phyloP scores from a whole-genome alignment of 1,140 invertebrate species.

The Drosophila saltans region DNA sequence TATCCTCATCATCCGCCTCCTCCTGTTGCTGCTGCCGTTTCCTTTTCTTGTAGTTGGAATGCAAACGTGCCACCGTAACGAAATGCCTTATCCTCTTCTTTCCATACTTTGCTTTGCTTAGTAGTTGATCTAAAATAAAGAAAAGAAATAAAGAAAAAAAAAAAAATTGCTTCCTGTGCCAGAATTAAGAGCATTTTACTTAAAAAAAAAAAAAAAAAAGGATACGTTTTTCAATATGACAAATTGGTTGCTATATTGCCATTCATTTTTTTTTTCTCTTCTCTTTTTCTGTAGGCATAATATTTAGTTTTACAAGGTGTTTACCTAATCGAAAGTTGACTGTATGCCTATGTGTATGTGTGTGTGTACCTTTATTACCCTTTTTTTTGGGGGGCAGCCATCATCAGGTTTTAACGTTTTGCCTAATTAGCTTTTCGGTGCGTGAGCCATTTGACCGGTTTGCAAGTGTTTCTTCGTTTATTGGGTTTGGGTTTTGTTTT shows the following conservation, averaged over 20 bases:
- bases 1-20: background rate
- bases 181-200: too few relatives aligned
- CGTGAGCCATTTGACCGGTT: conserved; percentile 55
- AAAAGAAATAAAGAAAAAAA: too few relatives aligned
- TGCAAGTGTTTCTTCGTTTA: conserved; percentile 30
- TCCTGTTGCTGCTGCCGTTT: background rate
- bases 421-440: conserved; percentile 77
- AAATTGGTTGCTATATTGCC: background rate
- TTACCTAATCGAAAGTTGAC: conserved; percentile 22
- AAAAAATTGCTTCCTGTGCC: background rate
- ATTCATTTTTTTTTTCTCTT: background rate
- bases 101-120: background rate
- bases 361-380: conserved; percentile 59
- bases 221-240: background rate
- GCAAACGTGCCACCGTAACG: background rate
- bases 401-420: conserved; percentile 67
- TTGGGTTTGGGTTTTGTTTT: conserved; percentile 29
- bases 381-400: conserved; percentile 33
- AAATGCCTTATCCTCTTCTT: background rate
- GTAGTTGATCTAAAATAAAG: background rate
- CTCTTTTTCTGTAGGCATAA: conserved; percentile 13
- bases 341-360: background rate
- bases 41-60: conserved; percentile 1
- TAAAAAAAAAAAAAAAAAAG: background rate
- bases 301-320: conserved; percentile 57